phyloP scores from a whole-genome alignment of 2,888 invertebrate genomes.

The Agrypnus murinus region DNA sequence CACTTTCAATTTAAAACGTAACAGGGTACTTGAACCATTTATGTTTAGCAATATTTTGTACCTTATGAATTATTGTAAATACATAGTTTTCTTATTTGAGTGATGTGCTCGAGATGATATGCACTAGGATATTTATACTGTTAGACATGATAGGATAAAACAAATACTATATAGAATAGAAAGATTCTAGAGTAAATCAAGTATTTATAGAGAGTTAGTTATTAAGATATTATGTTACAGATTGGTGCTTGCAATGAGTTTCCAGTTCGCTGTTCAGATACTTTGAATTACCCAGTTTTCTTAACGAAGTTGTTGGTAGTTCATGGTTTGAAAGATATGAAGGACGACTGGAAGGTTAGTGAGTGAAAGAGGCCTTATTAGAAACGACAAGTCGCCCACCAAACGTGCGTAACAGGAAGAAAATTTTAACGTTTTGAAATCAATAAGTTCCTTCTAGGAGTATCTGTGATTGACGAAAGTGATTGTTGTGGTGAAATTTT shows the following conservation, averaged over 20 bases:
- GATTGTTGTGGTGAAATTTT: slow-evolving; percentile 16
- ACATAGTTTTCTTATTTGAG: slow-evolving; percentile 27
- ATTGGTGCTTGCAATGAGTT: slow-evolving; percentile 25
- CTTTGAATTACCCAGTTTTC: not conserved
- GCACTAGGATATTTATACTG: slow-evolving; percentile 5
- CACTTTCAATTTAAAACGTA: slow-evolving; percentile 19
- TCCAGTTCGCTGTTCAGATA: not conserved
- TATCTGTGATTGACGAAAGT: slow-evolving; percentile 17
- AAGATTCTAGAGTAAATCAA: slow-evolving; percentile 15
- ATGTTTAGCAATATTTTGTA: slow-evolving; percentile 28
- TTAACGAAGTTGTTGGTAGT: not conserved
- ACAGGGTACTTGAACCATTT: slow-evolving; percentile 43
- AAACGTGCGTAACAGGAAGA: slow-evolving; percentile 7
- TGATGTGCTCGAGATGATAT: slow-evolving; percentile 6
- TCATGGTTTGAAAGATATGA: not conserved
- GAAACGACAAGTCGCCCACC: slow-evolving; percentile 10
- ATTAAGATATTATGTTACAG: slow-evolving; percentile 19
- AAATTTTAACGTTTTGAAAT: slow-evolving; percentile 2
- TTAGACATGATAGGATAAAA: slow-evolving; percentile 4
- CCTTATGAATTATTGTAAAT: slow-evolving; percentile 24
- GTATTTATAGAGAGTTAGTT: slow-evolving; percentile 10
- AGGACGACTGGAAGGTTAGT: slow-evolving; percentile 20
- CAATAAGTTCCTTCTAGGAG: slow-evolving; percentile 6
- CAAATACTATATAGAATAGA: slow-evolving; percentile 1
- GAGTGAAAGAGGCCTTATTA: slow-evolving; percentile 30